Evolutionary conservation across 2,888 invertebrate species (phyloP), one percentile per base, ranked within the genome.

Genomic region (Luffia ferchaultella): DNA sequence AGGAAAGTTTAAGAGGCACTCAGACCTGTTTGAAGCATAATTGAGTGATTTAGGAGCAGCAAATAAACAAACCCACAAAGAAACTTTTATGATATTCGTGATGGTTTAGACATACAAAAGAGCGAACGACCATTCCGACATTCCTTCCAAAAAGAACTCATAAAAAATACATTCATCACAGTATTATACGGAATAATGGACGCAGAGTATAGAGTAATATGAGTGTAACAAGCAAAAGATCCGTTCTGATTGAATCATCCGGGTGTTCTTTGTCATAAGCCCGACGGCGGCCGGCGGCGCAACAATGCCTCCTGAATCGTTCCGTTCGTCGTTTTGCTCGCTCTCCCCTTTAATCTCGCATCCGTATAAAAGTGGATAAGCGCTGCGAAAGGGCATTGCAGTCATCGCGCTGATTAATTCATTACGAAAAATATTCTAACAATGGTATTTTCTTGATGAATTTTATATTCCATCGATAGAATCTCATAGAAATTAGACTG

Each of bases 251-350:
- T 83, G 82, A 83, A 83, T 83, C 82, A 83, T 79, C 78, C 78
- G 66, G 71, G 73, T 69, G 76, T 76, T 79, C 82, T 82, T 82
- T 83, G 82, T 82, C 82, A 82, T 83, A 82, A 82, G 79, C 80
- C 80, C 80, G 77, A 76, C 78, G 75, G 76, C 79, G 78, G 77
- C 70, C 74, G 66, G 73, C 70, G 71, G 64, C 69, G 77, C 74
- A 75, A 83, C 82, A 83, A 82, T 83, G 74, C 79, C 76, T 73
- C 70, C 77, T 76, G 77, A 82, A 82, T 82, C 78, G 82, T 79
- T 82, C 72, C 79, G 82, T 82, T 82, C 80, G 82, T 80, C 82
- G 80, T 82, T 83, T 83, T 83, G 82, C 76, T 82, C n/a, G 78
- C 75, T 70, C 73, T 76, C 78, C 78, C 77, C 79, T 82, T 80